These are phyloP conservation scores for Brachionus paranguensis DNA, from an alignment of 1,140 invertebrate genomes.

Conservation along the genomic window DNA sequence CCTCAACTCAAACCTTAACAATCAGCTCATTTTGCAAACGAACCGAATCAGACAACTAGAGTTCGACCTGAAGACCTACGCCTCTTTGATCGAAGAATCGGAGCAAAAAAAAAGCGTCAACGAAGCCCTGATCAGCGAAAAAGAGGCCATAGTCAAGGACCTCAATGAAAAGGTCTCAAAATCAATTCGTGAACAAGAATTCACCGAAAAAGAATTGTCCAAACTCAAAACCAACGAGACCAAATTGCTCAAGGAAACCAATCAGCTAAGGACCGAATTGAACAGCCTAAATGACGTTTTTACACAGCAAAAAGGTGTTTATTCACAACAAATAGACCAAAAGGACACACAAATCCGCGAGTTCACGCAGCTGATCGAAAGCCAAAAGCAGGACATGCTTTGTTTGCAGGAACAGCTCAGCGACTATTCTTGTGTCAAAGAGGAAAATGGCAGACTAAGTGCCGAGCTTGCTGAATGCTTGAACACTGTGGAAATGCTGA, in stretches of 20 bases:
- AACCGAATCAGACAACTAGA: not conserved
- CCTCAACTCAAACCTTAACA: not conserved
- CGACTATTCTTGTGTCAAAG: not conserved
- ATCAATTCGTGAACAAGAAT: not conserved
- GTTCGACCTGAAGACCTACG: not conserved
- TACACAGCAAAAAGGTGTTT: not conserved
- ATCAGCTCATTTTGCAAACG: not conserved
- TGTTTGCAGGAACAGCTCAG: not conserved
- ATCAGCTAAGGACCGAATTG: not conserved
- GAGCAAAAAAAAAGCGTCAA: not conserved
- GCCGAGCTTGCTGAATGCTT: not conserved
- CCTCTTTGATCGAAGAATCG: not conserved
- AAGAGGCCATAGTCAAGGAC: not conserved
- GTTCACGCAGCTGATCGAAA: not conserved
- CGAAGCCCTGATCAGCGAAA: not conserved
- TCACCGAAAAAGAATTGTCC: not conserved
- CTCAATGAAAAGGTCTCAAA: not conserved
- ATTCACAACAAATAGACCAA: not conserved
- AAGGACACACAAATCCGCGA: not conserved
- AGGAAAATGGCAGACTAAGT: not conserved
- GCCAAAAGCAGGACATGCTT: not conserved
- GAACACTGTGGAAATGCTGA: not conserved
- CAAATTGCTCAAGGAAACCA: not conserved
- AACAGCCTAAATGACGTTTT: not conserved
- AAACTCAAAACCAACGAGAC: slow-evolving; percentile 17